Percentiles rank a stretch among this genome's conserved stretches.
Evolutionary conservation across 2,113 vertebrate species (phyloP).

Genomic region (Saimiri boliviensis): DNA sequence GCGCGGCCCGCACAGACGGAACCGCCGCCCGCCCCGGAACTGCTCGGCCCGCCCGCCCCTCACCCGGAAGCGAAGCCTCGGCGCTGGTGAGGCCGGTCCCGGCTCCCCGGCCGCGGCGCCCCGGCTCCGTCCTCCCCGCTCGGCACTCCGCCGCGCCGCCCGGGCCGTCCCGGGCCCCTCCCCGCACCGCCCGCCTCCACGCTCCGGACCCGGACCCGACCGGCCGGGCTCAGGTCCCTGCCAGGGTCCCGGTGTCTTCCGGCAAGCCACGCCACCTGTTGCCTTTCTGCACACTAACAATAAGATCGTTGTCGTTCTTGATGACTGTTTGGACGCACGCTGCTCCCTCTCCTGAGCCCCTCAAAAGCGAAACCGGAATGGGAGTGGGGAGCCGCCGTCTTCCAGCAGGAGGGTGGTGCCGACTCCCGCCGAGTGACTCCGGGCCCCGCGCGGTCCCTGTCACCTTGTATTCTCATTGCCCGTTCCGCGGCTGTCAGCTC

Average conservation of each 20-base stretch:
- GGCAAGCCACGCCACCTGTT: background rate
- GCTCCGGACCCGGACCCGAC: too few species aligned
- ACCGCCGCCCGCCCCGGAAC: constrained; percentile 74
- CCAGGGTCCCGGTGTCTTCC: background rate
- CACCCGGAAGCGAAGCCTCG: constrained; percentile 72
- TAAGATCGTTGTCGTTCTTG: background rate
- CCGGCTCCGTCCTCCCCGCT: accelerated
- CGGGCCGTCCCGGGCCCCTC: too few species aligned
- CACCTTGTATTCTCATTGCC: background rate
- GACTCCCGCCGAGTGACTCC: background rate
- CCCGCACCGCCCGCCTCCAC: too few species aligned
- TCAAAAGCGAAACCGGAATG: background rate
- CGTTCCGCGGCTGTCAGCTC: background rate
- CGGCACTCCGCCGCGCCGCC: accelerated
- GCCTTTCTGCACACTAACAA: background rate
- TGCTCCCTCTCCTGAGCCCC: too few species aligned
- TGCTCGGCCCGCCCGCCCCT: constrained; percentile 60
- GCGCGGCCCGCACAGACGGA: constrained; percentile 61
- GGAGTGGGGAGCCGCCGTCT: background rate
- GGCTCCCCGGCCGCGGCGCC: accelerated
- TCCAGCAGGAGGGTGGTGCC: background rate
- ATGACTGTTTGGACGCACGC: background rate
- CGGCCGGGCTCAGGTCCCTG: background rate
- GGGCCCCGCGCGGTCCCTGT: too few species aligned
- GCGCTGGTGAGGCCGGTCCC: background rate